phyloP scores from a whole-genome alignment of 2,113 vertebrate genomes.

The Paramisgurnus dabryanus region DNA sequence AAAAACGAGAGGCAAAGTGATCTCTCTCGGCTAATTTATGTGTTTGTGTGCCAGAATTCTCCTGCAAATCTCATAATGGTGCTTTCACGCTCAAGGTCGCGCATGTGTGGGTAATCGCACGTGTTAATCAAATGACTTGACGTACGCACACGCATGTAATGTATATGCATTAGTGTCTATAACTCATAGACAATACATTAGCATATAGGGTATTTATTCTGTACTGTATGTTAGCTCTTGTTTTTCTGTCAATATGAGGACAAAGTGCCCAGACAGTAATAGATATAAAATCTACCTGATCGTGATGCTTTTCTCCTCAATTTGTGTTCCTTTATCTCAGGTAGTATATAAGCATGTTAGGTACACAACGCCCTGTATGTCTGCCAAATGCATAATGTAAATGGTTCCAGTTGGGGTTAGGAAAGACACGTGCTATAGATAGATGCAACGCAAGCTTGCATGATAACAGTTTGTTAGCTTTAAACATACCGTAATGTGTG shows the following conservation, averaged over 20 bases:
- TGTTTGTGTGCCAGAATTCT: conserved; percentile 67
- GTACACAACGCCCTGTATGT: too few relatives aligned
- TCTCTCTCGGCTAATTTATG: conserved; percentile 74
- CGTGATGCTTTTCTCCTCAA: too few relatives aligned
- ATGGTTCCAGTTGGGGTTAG: too few relatives aligned
- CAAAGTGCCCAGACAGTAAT: neutral
- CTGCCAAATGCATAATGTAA: too few relatives aligned
- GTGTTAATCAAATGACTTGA: conserved; percentile 29
- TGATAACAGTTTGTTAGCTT: too few relatives aligned
- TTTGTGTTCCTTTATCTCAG: too few relatives aligned
- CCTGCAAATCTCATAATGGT: conserved; percentile 24
- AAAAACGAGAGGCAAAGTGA: conserved; percentile 58
- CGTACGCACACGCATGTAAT: neutral
- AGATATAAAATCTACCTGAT: neutral
- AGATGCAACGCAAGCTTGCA: too few relatives aligned
- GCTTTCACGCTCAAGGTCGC: conserved; percentile 12
- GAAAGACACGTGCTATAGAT: too few relatives aligned
- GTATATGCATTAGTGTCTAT: conserved; percentile 24
- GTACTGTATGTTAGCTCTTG: neutral
- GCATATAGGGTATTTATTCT: neutral
- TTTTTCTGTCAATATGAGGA: neutral
- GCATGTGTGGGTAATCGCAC: conserved; percentile 12
- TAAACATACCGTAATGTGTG: too few relatives aligned
- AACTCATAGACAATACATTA: conserved; percentile 18
- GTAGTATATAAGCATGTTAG: too few relatives aligned